Base-by-base conservation (phyloP, 2,113 vertebrate genomes). In the Sinocyclocheilus rhinocerous region DNA sequence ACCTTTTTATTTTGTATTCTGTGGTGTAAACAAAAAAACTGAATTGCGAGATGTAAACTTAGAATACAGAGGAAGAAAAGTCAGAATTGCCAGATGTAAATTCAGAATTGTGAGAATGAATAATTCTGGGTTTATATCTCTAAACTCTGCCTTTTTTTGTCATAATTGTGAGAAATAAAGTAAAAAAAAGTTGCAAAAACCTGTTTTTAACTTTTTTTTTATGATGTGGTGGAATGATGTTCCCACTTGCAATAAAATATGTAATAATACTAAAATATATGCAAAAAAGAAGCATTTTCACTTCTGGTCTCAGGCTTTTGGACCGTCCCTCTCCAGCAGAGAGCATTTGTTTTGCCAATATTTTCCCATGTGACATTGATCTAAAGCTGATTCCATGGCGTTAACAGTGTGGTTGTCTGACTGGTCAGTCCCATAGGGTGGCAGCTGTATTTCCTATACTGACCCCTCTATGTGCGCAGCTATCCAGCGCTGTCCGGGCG, bases 401-500 rank as follows among this genome's bases (percentile, higher is more conserved):
- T 86, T 61, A 79, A 13, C 81, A 45, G 57, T 67, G 76, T 72
- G 73, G 24, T 76, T 80, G 84, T 57, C 39, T 78, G 76, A 69
- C 65, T 86, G 77, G 52, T 72, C 16, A 69, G 36, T 42, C 77
- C 67, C 67, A 79, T 59, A 81, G 52, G 77, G 85, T 57, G 33
- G 45, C 29, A 57, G 76, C 67, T 81, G 83, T 79, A 70, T 81
- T 77, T 69, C 48, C n/a, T n/a, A 29, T 24, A 22, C 24, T 55
- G 86, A 70, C 24, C 45, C 70, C n/a, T 84, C 86, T 87, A 88
- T 90, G 89, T 84, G 90, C 88, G 48, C 85, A 63, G 29, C 86
- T 87, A 52, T 76, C 59, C 76, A 77, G 63, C 4, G 86, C 90
- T 94, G 94, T 94, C 93, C 88, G 88, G 24, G 91, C 90, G 69